Evolutionary conservation across 2,888 invertebrate species (phyloP).

Genomic region (Calameuta idolon): DNA sequence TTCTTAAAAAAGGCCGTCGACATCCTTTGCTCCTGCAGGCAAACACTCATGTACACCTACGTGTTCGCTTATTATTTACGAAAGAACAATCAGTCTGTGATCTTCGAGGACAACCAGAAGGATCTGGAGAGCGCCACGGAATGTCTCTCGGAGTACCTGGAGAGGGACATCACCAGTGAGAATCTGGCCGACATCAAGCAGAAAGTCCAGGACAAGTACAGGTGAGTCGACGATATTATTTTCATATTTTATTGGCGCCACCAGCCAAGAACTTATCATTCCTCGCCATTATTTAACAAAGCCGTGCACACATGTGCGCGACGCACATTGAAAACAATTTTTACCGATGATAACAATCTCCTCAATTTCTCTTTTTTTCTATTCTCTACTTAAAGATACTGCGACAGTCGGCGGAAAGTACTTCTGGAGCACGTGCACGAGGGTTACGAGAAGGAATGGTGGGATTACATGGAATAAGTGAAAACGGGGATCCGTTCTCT

Average conservation of each 20-base stretch:
- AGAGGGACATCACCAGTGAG: constrained; percentile 97
- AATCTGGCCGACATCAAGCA: constrained; percentile 98
- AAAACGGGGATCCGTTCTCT: constrained; percentile 8
- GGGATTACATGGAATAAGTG: constrained; percentile 93
- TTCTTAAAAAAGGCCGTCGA: constrained; percentile 98
- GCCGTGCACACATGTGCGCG: not conserved
- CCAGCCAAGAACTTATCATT: not conserved
- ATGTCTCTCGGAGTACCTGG: constrained; percentile 96
- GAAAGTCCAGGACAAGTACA: constrained; percentile 98
- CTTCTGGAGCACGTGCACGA: constrained; percentile 97
- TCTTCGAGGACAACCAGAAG: constrained; percentile 99
- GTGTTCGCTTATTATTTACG: constrained; percentile 98
- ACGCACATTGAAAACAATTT: not conserved
- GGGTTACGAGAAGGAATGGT: constrained; percentile 98
- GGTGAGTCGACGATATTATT: constrained; percentile 70
- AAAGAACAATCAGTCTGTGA: constrained; percentile 98
- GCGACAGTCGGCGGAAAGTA: constrained; percentile 96
- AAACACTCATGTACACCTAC: constrained; percentile 99
- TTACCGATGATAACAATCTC: not conserved
- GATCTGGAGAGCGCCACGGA: constrained; percentile 98
- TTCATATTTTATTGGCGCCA: not conserved
- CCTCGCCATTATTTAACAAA: constrained; percentile 12
- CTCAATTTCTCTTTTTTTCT: constrained; percentile 14
- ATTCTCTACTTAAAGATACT: constrained; percentile 79
- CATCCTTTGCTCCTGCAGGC: constrained; percentile 95